Base-by-base conservation (phyloP, 2,113 vertebrate species). In the Erythrolamprus reginae region DNA sequence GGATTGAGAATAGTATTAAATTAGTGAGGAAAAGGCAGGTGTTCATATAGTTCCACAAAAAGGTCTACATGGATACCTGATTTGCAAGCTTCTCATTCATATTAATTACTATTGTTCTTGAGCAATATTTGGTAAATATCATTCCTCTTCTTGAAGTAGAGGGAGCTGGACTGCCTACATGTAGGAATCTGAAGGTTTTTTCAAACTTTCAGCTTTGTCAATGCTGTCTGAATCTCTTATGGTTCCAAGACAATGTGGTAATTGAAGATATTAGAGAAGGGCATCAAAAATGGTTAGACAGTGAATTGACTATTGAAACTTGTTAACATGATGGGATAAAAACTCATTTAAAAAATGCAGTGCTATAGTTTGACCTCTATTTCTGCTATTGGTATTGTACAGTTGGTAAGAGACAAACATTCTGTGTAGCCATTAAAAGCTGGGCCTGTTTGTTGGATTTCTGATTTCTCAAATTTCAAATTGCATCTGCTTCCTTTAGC, bases 261-360 rank as follows among this genome's bases (percentile, higher is more conserved):
- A 48, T 24, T 6, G 33, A 87, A 38, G 85, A 17, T 24, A 82
- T 55, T 38, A 28, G 53, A 48, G 45, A 58, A n/a, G 56, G 23
- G 50, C 12, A 86, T 82, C 53, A 88, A 58, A 77, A 56, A 47
- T 24, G 53, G 53, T 47, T 24, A 42, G 9, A 48, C 65, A 88
- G 51, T 58, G 15, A 19, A 84, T n/a, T 83, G 55, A 88, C 53
- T 55, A 47, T 88, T 91, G 90, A 91, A 47, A 70, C 70, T 86
- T 61, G 53, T 84, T 83, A 70, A 58, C 82, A 58, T 48, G 86
- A 53, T 38, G 13, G 86, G n/a, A 58, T 12, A 83, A 17, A 42
- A 55, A 83, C 51, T 33, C 45, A 83, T 24, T 1, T 28, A 10
- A 56, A 56, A 90, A 33, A 88, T 87, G 45, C 21, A 21, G 24